Evolutionary conservation across 2,888 invertebrate genomes (phyloP).

Genomic region (Stenurella melanura): DNA sequence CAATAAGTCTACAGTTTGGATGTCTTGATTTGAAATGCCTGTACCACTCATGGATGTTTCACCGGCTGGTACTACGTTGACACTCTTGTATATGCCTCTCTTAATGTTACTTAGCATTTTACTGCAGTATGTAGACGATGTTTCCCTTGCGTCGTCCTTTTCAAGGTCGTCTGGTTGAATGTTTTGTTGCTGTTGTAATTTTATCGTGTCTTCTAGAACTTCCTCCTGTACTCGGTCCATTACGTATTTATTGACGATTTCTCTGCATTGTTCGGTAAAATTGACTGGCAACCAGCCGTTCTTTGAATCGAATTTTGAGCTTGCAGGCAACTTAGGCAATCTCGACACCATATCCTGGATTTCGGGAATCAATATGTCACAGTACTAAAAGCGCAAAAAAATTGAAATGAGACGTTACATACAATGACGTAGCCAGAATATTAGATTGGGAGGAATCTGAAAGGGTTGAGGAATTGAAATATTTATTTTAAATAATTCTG

Average conservation of each 20-base stretch:
- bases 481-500: no score
- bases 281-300: constrained; percentile 87
- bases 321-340: constrained; percentile 78
- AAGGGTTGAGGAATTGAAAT: no score
- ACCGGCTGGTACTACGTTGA: constrained; percentile 19
- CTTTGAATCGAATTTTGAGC: constrained; percentile 81
- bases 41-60: neutral
- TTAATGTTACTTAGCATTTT: constrained; percentile 63
- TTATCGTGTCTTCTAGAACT: constrained; percentile 57
- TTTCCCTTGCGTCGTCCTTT: constrained; percentile 29
- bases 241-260: constrained; percentile 79
- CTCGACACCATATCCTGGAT: constrained; percentile 85
- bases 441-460: no score
- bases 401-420: no score
- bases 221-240: constrained; percentile 60
- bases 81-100: constrained; percentile 57
- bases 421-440: no score
- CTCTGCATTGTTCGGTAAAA: constrained; percentile 82
- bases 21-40: constrained; percentile 15
- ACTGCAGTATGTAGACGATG: constrained; percentile 56
- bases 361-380: constrained; percentile 86
- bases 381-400: constrained; percentile 76
- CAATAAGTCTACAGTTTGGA: constrained; percentile 57
- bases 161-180: constrained; percentile 34
- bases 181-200: constrained; percentile 31